These are phyloP conservation scores for Tetrax tetrax DNA, from an alignment of 2,113 vertebrate species.

Conservation along the genomic window DNA sequence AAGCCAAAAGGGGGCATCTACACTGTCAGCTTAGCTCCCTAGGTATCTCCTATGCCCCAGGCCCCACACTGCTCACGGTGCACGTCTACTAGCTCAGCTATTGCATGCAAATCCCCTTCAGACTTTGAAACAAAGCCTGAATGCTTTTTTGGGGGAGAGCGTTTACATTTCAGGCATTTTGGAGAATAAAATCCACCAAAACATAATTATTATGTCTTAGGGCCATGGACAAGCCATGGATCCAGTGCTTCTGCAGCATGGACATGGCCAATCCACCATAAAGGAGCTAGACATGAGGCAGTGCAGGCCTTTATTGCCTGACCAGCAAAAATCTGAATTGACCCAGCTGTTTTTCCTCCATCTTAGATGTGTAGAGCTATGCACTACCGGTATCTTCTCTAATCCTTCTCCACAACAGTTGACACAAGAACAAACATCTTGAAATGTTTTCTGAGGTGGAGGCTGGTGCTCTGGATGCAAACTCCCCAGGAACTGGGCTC, in stretches of 20 bases:
- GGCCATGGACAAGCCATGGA: not conserved
- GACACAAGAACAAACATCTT: not conserved
- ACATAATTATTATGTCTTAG: not conserved
- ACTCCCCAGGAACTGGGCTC: not conserved
- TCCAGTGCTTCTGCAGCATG: not conserved
- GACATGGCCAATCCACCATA: not conserved
- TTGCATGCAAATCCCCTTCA: not conserved
- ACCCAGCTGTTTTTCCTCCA: not conserved
- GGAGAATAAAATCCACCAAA: not conserved
- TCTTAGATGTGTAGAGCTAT: not conserved
- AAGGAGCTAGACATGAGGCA: not conserved
- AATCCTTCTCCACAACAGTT: not conserved
- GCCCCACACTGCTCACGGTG: not conserved
- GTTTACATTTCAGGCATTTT: not conserved
- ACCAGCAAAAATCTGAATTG: not conserved
- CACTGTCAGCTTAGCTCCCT: not conserved
- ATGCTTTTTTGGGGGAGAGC: fast-evolving
- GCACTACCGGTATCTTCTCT: not conserved
- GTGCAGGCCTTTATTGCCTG: fast-evolving
- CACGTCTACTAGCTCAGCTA: too few species aligned
- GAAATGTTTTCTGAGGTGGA: not conserved
- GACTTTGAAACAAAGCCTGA: not conserved
- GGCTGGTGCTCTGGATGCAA: not conserved
- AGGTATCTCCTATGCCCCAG: fast-evolving
- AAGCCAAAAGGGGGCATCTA: not conserved